phyloP scores from a whole-genome alignment of 2,888 invertebrate species.

The Selenia dentaria region DNA sequence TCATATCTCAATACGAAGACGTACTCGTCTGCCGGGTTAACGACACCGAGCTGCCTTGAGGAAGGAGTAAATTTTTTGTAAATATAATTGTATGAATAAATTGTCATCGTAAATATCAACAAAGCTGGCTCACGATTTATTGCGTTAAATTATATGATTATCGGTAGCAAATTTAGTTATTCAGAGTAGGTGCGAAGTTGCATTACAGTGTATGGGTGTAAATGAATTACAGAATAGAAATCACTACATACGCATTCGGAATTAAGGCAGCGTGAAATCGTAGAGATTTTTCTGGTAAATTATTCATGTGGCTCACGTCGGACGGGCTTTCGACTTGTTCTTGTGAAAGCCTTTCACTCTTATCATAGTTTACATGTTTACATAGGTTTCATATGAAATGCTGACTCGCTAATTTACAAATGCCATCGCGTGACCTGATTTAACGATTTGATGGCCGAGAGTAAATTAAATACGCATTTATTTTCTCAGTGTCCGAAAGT shows the following conservation, averaged over 20 bases:
- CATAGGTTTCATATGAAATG: constrained; percentile 21
- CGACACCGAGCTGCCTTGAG: constrained; percentile 50
- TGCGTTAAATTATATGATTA: constrained; percentile 21
- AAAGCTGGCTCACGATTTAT: neutral
- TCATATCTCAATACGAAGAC: constrained; percentile 36
- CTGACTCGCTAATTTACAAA: constrained; percentile 8
- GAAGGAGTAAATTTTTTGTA: constrained; percentile 22
- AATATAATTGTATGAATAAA: constrained; percentile 3
- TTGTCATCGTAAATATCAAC: constrained; percentile 11
- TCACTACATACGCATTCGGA: constrained; percentile 70
- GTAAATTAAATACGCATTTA: constrained; percentile 17
- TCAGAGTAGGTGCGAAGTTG: constrained; percentile 50
- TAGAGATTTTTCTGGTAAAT: constrained; percentile 84
- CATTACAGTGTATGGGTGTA: constrained; percentile 64
- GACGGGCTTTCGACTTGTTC: constrained; percentile 77
- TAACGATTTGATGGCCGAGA: constrained; percentile 3
- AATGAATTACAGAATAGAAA: constrained; percentile 80
- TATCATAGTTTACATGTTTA: constrained; percentile 58
- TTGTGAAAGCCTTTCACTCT: constrained; percentile 82
- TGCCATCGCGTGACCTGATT: constrained; percentile 5
- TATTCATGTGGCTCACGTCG: constrained; percentile 81
- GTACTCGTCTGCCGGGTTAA: constrained; percentile 46
- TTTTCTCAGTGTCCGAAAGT: constrained; percentile 23
- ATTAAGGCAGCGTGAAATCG: constrained; percentile 82
- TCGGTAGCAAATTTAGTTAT: constrained; percentile 39